phyloP scores from a whole-genome alignment of 2,888 invertebrate species.

The Horisme vitalbata region DNA sequence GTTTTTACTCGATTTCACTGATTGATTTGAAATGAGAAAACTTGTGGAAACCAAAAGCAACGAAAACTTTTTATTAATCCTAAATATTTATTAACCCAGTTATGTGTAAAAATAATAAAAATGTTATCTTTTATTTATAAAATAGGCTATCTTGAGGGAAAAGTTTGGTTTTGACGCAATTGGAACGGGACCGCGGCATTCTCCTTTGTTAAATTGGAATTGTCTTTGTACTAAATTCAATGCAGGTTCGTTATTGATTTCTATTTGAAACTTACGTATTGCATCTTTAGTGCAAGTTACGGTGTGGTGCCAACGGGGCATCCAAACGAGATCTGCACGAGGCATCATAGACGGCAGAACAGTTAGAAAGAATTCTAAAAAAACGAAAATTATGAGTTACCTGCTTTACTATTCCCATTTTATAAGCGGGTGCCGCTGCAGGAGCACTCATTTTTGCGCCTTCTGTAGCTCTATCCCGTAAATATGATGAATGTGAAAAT shows the following conservation, averaged over 20 bases:
- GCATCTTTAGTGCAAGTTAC: slow-evolving; percentile 9
- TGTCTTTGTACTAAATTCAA: slow-evolving; percentile 1
- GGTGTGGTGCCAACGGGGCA: slow-evolving; percentile 76
- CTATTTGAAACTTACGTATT: not conserved
- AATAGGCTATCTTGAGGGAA: no score
- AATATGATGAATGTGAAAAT: slow-evolving; percentile 53
- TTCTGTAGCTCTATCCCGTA: slow-evolving; percentile 47
- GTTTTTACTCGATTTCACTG: no score
- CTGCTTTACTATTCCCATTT: slow-evolving; percentile 76
- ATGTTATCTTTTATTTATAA: no score
- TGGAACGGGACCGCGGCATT: no score
- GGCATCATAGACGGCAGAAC: slow-evolving; percentile 43
- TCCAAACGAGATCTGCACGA: slow-evolving; percentile 60
- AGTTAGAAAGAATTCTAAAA: slow-evolving; percentile 37
- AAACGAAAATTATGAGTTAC: slow-evolving; percentile 57
- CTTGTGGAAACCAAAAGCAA: no score
- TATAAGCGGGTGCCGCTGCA: slow-evolving; percentile 64
- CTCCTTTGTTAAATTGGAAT: no score
- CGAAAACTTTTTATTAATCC: no score
- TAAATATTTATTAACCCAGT: no score
- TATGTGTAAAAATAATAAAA: no score
- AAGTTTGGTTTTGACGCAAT: no score
- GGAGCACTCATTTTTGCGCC: slow-evolving; percentile 71
- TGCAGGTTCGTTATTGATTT: no score
- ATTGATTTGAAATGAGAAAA: no score